Evolutionary conservation across 2,113 vertebrate species (phyloP), one percentile per base, ranked within the genome.

Genomic region (Takifugu bimaculatus): DNA sequence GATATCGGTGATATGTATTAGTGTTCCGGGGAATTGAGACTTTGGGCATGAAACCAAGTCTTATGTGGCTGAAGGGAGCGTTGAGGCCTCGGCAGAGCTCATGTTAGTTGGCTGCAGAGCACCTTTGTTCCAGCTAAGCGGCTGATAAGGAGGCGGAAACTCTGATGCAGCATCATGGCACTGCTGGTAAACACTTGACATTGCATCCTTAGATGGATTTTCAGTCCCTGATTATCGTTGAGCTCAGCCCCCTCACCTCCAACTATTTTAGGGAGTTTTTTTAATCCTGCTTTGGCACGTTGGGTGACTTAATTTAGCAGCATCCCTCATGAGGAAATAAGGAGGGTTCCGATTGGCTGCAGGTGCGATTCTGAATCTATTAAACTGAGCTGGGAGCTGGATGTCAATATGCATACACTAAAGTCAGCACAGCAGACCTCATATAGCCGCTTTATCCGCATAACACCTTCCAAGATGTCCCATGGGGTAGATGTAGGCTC

Each of bases 391-490:
- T 64, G 60, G 53, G 53, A 77, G 74, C 78, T 76, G 70, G 58
- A 73, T 74, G 83, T 74, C 81, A 78, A 26, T 74, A 65, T 69
- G 56, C 70, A 81, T 67, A 64, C 57, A 57, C 42, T 78, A n/a
- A 72, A 80, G 65, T 75, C 57, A 72, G 75, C 7, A 71, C n/a
- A 57, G 59, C 67, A 70, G 74, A 63, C 35, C 28, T 83, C 58
- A 60, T 73, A 54, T 61, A 63, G 45, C 63, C 3, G 74, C 72
- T 72, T 75, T 69, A 87, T 79, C 72, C 47, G 55, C 75, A 75
- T 71, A 73, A 63, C 65, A 64, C 66, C 55, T 71, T 77, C 52
- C 60, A 55, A 69, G 60, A 64, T 57, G 63, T 57, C 65, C 62
- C 69, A 48, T 11, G 54, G 79, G 76, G 70, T 74, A 27, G 42